Conservation (phyloP, 2,113 vertebrate genomes). For the Phylloscopus trochiloides region DNA sequence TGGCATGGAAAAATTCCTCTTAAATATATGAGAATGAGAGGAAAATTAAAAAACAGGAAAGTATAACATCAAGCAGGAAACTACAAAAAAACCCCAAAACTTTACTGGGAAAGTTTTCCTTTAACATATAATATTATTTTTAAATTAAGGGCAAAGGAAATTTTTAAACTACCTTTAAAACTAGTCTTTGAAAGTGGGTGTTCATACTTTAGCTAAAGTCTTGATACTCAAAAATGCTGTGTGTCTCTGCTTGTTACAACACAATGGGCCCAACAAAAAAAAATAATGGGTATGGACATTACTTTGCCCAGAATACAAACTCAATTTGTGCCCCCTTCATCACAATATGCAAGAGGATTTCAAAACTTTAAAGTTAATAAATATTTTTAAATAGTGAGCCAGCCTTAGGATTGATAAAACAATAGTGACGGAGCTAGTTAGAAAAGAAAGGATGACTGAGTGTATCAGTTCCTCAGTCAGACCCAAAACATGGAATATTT, state of each 20-base stretch:
- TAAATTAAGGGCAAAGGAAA: conserved; percentile 19
- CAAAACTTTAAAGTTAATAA: neutral
- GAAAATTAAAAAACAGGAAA: neutral
- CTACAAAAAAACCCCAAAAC: neutral
- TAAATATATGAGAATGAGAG: neutral
- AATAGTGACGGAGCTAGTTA: neutral
- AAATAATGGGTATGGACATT: neutral
- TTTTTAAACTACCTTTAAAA: conserved; percentile 12
- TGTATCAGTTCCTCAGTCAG: neutral
- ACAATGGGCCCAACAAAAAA: neutral
- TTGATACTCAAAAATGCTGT: neutral
- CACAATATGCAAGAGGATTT: neutral
- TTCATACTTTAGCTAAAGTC: neutral
- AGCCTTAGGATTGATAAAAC: neutral
- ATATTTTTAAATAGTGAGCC: neutral
- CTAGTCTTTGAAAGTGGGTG: neutral
- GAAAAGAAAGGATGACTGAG: neutral
- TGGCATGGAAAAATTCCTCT: neutral
- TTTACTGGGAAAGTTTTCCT: conserved; percentile 2
- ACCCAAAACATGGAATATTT: neutral
- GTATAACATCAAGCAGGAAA: conserved; percentile 12
- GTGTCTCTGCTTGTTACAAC: neutral
- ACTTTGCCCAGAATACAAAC: neutral
- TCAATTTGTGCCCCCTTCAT: neutral
- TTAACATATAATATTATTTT: conserved; percentile 33